Base-by-base conservation (phyloP, 1,140 invertebrate species). In the Goniozus legneri region DNA sequence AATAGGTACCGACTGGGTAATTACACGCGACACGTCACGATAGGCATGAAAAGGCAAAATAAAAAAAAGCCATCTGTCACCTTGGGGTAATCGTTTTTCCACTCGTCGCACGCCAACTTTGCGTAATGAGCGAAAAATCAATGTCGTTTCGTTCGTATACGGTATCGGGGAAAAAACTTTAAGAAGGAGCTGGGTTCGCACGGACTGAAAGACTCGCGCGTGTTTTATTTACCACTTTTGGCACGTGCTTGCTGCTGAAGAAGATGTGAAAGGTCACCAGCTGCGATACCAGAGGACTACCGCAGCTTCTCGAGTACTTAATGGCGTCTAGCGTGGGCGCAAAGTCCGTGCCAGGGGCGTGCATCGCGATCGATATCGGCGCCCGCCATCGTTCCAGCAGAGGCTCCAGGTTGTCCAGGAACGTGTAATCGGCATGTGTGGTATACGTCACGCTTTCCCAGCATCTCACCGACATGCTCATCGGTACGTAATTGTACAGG, bases 381-480 rank as follows among this genome's bases (percentile, higher is more conserved):
- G 84, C 86, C 40, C 76, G 67, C 82, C 83, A 85, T 8, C 81
- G 68, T 62, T 91, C 84, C 52, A 92, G 73, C 55, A 95, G 74
- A 24, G 89, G 89, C 63, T 86, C 82, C 38, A 94, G 77, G 75
- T 96, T 95, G 67, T 94, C 89, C 56, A 95, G 79, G 75, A 93
- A 94, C 40, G 91, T 92, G 66, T 85, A 92, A 62, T 92, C 91
- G 2, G 88, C 91, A 67, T 95, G 92, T 7, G 92, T 95, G 1
- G 92, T 94, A 62, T 94, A 93, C 0, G 93, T 96, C 27, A 96
- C 81, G 47, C 83, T 86, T 69, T 92, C 89, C 71, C 91, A 87
- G 66, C 90, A 93, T 61, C 76, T 74, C 19, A 71, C 57, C 21
- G 54, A 50, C 43, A 59, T 58, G 35, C 59, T 61, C 48, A 79